Percentiles rank a stretch among this genome's conserved stretches.
Conservation (phyloP, 2,797 vertebrate genomes). For the Garrulus glandarius region DNA sequence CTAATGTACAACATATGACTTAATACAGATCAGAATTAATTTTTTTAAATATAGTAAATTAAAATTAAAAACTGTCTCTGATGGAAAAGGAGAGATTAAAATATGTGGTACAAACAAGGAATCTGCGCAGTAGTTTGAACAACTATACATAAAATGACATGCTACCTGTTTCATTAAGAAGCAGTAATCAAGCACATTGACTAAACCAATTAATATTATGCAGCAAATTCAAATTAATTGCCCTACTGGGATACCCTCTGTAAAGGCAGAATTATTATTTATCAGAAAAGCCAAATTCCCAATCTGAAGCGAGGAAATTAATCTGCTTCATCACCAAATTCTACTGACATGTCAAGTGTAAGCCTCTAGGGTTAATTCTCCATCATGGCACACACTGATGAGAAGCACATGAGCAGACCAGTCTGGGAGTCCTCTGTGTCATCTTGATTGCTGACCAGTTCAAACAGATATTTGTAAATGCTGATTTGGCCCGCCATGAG, state of each 20-base stretch:
- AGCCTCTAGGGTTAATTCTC: background rate
- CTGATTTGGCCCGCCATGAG: background rate
- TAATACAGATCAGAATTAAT: background rate
- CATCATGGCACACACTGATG: background rate
- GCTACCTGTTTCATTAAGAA: background rate
- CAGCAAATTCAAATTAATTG: background rate
- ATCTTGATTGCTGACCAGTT: background rate
- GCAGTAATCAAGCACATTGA: background rate
- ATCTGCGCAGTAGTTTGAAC: background rate
- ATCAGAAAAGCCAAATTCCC: background rate
- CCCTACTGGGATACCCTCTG: background rate
- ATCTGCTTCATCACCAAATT: background rate
- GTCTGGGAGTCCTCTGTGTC: background rate
- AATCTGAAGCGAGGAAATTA: background rate
- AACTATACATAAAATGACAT: background rate
- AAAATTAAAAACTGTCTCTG: background rate
- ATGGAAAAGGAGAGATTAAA: background rate
- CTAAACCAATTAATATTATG: background rate
- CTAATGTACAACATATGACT: background rate
- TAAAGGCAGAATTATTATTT: background rate
- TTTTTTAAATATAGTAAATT: background rate
- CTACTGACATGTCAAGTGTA: background rate
- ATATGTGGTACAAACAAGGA: background rate
- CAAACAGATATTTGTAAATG: background rate
- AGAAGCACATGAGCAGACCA: background rate